Evolutionary conservation across 1,140 invertebrate species (phyloP), one percentile per base, ranked within the genome.

Genomic region (Wiebesia pumilae): DNA sequence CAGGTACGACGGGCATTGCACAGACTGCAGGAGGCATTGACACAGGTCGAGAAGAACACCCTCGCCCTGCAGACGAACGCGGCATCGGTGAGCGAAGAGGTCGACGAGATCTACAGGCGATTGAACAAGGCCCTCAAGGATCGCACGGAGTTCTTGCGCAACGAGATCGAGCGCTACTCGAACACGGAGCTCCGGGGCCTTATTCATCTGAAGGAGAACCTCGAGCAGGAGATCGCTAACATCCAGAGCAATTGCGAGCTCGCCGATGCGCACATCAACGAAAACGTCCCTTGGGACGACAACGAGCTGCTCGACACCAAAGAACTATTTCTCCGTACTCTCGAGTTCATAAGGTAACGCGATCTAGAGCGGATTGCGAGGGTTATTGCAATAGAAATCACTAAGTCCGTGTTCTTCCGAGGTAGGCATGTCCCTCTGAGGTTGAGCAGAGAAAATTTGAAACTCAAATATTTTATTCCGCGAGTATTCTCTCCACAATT

Each of bases 161-260:
- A 96, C 89, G 98, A 99, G 94, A 95, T 99, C 69, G 98, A 99
- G 91, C 96, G 96, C 86, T 99, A 98, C 92, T 93, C 98, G 88
- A 95, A 96, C 75, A 96, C 95, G 47, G 98, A 99, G 94, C 93
- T 98, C 89, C 95, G 96, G 88, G 97, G 97, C 89, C 94, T 99
- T 71, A 96, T 96, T 35, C 96, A 96, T 83, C 94, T 98, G n/a
- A 98, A 98, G 94, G 97, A 98, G 93, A 98, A 98, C 93, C 94
- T 99, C 85, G 97, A 98, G 91, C 95, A 97, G 91, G 98, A 99
- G 94, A 96, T 99, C 90, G 96, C 96, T 77, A 99, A 98, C 93
- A 98, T 99, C 85, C 95, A 96, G 89, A 98, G 97, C 91, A 99
- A 99, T 93, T 99, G 98, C 94, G 98, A 99, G 93, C 95, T 99